phyloP scores from a whole-genome alignment of 2,888 invertebrate species.

The Orchesellides sinensis region DNA sequence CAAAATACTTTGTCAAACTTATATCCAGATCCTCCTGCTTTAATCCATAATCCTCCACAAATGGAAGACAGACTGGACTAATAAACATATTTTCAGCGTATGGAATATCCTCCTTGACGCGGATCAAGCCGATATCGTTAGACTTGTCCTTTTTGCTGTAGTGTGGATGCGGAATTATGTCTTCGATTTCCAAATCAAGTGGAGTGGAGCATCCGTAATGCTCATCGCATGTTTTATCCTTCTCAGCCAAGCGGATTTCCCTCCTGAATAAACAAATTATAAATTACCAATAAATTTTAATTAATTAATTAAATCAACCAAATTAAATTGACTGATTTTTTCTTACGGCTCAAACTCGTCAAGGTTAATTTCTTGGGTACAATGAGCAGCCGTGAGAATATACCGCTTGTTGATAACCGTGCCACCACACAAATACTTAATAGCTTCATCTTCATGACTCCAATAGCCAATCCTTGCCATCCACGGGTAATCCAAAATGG shows the following conservation, averaged over 20 bases:
- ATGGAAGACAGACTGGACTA: conserved; percentile 74
- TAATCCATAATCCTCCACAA: conserved; percentile 70
- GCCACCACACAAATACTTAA: conserved; percentile 71
- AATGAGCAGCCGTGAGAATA: conserved; percentile 70
- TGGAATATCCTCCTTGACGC: conserved; percentile 63
- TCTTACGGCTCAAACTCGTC: conserved; percentile 63
- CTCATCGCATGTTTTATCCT: conserved; percentile 65
- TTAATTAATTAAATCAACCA: no score
- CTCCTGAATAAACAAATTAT: conserved; percentile 44
- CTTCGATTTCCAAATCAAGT: conserved; percentile 78
- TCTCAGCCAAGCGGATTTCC: conserved; percentile 69
- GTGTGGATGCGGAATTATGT: conserved; percentile 79
- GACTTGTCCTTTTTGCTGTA: conserved; percentile 78
- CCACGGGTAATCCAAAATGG: conserved; percentile 85
- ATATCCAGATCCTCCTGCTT: conserved; percentile 19
- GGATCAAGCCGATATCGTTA: conserved; percentile 81
- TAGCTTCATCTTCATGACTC: conserved; percentile 57
- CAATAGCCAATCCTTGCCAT: conserved; percentile 84
- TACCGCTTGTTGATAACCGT: conserved; percentile 71
- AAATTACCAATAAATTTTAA: neutral
- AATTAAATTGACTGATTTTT: no score
- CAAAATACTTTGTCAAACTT: neutral
- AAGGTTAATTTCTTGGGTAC: conserved; percentile 70
- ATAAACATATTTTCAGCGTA: conserved; percentile 45
- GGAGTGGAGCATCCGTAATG: conserved; percentile 60